phyloP scores from a whole-genome alignment of 2,888 invertebrate species.

The Netelia fuscicornis region DNA sequence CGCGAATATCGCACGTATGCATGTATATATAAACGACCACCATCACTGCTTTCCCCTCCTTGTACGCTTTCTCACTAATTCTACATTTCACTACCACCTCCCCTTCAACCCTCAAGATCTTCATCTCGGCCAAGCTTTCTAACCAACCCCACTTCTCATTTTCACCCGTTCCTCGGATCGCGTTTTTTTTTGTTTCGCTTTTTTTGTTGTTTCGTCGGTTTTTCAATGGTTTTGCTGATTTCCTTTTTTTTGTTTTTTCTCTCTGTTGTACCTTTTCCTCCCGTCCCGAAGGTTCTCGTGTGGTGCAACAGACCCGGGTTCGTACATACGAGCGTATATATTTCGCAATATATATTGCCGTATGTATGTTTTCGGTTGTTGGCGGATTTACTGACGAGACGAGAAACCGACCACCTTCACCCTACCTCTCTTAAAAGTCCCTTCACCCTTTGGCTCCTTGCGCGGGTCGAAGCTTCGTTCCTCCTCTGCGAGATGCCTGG shows the following conservation, averaged over 20 bases:
- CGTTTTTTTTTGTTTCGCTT: constrained; percentile 4
- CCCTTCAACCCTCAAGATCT: background rate
- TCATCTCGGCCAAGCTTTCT: background rate
- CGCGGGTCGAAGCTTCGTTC: constrained; percentile 24
- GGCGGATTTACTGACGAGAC: constrained; percentile 34
- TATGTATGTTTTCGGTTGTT: constrained; percentile 31
- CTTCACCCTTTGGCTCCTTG: background rate
- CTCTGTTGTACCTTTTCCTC: background rate
- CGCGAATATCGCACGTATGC: constrained; percentile 3
- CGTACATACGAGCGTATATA: background rate
- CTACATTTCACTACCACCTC: constrained; percentile 1
- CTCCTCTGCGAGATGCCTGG: constrained; percentile 9
- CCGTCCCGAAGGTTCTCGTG: background rate
- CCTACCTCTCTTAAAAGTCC: constrained; percentile 1
- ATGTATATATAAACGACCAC: background rate
- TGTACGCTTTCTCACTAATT: constrained; percentile 47
- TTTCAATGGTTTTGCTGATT: background rate
- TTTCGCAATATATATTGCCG: constrained; percentile 6
- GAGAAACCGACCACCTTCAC: background rate
- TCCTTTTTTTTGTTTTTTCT: background rate
- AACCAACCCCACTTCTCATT: background rate
- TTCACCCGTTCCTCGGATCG: background rate
- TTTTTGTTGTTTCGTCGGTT: background rate
- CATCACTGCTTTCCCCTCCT: constrained; percentile 1
- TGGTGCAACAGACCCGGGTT: background rate